Percentiles rank a stretch among this genome's conserved stretches.
Evolutionary conservation across 2,888 invertebrate species (phyloP).

Genomic region (Lissocephala sabroskyi): DNA sequence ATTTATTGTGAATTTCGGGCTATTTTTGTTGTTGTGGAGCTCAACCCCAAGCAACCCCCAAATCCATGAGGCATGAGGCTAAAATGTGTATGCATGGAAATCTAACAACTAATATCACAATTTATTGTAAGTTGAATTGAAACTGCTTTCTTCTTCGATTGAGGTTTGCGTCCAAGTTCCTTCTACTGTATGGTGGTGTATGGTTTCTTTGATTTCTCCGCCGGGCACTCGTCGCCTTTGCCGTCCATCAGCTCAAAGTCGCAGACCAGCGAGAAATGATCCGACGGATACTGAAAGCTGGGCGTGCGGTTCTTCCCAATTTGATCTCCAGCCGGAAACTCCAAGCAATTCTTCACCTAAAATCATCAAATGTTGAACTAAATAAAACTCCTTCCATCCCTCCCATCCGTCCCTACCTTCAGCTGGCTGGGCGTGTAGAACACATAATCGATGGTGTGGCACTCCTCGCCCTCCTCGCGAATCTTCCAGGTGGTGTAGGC

Average conservation of each 20-base stretch:
- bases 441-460: conserved; percentile 84
- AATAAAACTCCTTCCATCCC: too few relatives aligned
- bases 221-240: too few relatives aligned
- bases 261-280: conserved; percentile 83
- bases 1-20: conserved; percentile 41
- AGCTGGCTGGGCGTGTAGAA: conserved; percentile 77
- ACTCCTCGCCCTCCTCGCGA: conserved; percentile 80
- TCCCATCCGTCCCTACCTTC: conserved; percentile 72
- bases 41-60: conserved; percentile 7
- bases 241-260: conserved; percentile 74
- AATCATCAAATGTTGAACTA: neutral
- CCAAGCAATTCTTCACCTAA: conserved; percentile 70
- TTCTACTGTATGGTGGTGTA: conserved; percentile 38
- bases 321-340: conserved; percentile 78
- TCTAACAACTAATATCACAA: conserved; percentile 72
- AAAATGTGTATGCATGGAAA: too few relatives aligned
- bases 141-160: conserved; percentile 22
- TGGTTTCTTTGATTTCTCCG: conserved; percentile 4
- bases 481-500: conserved; percentile 85
- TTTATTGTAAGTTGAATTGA: conserved; percentile 49
- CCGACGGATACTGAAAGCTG: conserved; percentile 81
- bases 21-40: conserved; percentile 8
- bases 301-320: conserved; percentile 80
- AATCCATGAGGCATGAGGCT: too few relatives aligned
- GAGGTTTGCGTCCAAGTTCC: neutral